A percentile compares a stretch with the other conserved stretches of the same genome.
These are phyloP conservation scores for Edolisoma coerulescens DNA, from an alignment of 2,113 vertebrate genomes.

Conservation along the genomic window DNA sequence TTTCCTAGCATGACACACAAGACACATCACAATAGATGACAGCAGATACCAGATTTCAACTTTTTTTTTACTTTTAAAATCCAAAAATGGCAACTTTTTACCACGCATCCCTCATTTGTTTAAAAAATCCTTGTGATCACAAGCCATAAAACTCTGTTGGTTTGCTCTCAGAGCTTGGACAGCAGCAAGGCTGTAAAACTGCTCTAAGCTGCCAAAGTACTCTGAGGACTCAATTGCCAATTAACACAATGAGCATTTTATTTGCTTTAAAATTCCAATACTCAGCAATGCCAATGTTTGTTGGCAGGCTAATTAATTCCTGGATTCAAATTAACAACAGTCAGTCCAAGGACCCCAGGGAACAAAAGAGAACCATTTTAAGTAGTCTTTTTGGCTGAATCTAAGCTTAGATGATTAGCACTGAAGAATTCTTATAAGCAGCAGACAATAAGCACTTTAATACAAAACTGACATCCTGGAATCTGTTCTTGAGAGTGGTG, in stretches of 20 bases:
- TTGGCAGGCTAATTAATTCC: slow-evolving; percentile 51
- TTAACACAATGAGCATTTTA: slow-evolving; percentile 54
- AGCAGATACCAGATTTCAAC: not conserved
- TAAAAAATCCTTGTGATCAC: not conserved
- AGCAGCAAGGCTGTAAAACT: not conserved
- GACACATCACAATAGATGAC: not conserved
- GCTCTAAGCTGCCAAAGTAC: slow-evolving; percentile 12
- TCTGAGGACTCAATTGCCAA: not conserved
- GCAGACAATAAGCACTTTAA: slow-evolving; percentile 27
- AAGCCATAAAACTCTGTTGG: not conserved
- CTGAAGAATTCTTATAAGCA: slow-evolving; percentile 3
- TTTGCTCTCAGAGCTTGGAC: not conserved
- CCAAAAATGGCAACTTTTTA: not conserved
- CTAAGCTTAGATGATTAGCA: slow-evolving; percentile 12
- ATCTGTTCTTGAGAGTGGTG: not conserved
- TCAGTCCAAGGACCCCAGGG: slow-evolving; percentile 23
- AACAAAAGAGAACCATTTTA: slow-evolving; percentile 39
- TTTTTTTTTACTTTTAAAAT: not conserved
- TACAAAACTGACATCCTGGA: slow-evolving; percentile 2
- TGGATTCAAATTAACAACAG: slow-evolving; percentile 45
- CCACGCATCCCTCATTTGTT: not conserved
- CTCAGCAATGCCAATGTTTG: slow-evolving; percentile 39
- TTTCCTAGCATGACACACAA: not conserved
- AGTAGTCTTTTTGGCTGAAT: slow-evolving; percentile 12
- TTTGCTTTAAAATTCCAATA: slow-evolving; percentile 41